Evolutionary conservation across 2,888 invertebrate species (phyloP).

Genomic region (Erannis defoliaria): DNA sequence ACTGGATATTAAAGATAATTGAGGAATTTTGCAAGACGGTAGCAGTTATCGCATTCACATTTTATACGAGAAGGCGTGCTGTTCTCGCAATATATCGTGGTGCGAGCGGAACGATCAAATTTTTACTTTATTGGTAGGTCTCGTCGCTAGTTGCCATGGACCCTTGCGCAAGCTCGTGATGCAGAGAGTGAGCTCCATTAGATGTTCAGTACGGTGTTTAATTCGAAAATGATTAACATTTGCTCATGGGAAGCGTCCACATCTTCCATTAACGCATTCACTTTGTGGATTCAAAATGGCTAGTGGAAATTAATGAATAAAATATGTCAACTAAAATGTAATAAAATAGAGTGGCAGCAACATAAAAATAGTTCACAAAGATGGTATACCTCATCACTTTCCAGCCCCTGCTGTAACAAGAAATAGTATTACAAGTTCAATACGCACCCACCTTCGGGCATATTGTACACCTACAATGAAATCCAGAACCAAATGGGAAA

Average conservation of each 20-base stretch:
- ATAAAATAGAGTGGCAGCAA: conserved; percentile 85
- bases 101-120: conserved; percentile 34
- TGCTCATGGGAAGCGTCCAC: conserved; percentile 84
- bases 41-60: conserved; percentile 17
- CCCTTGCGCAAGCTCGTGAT: conserved; percentile 71
- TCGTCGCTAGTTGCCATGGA: conserved; percentile 44
- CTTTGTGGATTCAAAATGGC: conserved; percentile 80
- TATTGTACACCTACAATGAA: conserved; percentile 68
- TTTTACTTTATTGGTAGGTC: conserved; percentile 34
- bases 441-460: conserved; percentile 86
- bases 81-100: conserved; percentile 22
- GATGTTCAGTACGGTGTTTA: conserved; percentile 69
- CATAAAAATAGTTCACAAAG: conserved; percentile 86
- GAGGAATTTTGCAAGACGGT: conserved; percentile 7
- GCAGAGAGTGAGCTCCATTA: conserved; percentile 70
- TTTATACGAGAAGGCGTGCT: not conserved
- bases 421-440: conserved; percentile 86
- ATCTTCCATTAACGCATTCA: conserved; percentile 84
- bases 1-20: conserved; percentile 5
- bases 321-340: conserved; percentile 82
- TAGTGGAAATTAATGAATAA: conserved; percentile 82
- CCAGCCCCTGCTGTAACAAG: conserved; percentile 96
- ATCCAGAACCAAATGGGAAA: conserved; percentile 61
- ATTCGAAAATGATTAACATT: conserved; percentile 71
- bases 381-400: conserved; percentile 95